Evolutionary conservation across 2,888 invertebrate species (phyloP).

Genomic region (Drosophila pegasa): DNA sequence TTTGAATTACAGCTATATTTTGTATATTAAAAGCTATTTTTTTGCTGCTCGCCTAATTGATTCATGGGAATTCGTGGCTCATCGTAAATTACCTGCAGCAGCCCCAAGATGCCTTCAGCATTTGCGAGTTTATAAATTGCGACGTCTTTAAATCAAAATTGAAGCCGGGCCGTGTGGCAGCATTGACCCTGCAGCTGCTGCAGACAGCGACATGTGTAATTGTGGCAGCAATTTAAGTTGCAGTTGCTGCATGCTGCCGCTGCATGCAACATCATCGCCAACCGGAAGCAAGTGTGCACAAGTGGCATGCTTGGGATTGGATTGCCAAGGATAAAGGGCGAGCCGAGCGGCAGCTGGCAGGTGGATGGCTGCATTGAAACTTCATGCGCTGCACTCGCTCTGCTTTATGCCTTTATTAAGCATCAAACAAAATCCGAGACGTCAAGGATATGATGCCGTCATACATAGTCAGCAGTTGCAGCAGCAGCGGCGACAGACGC

Average conservation of each 20-base stretch:
- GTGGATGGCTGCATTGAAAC: slow-evolving; percentile 53
- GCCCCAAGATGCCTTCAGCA: background rate
- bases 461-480: slow-evolving; percentile 68
- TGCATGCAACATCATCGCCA: slow-evolving; percentile 66
- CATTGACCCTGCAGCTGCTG: slow-evolving; percentile 72
- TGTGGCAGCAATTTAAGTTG: slow-evolving; percentile 77
- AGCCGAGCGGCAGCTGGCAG: background rate
- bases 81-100: slow-evolving; percentile 1
- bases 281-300: slow-evolving; percentile 72
- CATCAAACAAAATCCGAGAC: slow-evolving; percentile 78
- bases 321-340: slow-evolving; percentile 5
- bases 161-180: slow-evolving; percentile 50
- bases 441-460: slow-evolving; percentile 73
- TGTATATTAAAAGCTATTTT: background rate
- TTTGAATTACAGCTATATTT: background rate
- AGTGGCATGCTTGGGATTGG: slow-evolving; percentile 58
- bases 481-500: slow-evolving; percentile 38
- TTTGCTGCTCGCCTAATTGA: background rate
- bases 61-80: background rate
- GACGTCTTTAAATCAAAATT: slow-evolving; percentile 54
- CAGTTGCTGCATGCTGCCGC: slow-evolving; percentile 41
- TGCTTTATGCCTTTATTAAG: slow-evolving; percentile 75
- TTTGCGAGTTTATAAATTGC: slow-evolving; percentile 4
- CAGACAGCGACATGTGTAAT: slow-evolving; percentile 73
- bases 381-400: slow-evolving; percentile 37